Conservation (phyloP, 2,797 vertebrate species). For the Kryptolebias ocellatus region DNA sequence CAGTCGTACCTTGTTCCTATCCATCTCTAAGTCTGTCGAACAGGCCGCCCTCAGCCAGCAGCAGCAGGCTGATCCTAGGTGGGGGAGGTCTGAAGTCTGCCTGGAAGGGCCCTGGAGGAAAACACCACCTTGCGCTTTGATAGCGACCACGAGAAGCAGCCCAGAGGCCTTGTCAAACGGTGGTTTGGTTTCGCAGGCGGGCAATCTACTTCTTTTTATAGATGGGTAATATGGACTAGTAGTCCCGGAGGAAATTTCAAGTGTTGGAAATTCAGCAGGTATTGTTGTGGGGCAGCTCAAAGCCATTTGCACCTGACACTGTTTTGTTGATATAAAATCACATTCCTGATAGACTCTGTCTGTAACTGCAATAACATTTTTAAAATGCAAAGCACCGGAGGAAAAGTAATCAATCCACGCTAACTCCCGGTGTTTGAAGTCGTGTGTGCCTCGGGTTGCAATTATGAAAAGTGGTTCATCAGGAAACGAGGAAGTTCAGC, state of each 20-base stretch:
- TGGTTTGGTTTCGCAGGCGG: conserved; percentile 64
- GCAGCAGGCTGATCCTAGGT: conserved; percentile 48
- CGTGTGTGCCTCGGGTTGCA: conserved; percentile 59
- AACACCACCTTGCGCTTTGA: conserved; percentile 75
- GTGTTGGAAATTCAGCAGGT: conserved; percentile 74
- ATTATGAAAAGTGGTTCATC: conserved; percentile 67
- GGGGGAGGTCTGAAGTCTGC: conserved; percentile 61
- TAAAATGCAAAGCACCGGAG: conserved; percentile 63
- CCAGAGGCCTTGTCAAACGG: conserved; percentile 66
- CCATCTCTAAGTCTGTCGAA: conserved; percentile 46
- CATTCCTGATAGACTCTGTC: conserved; percentile 63
- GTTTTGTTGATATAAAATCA: conserved; percentile 74
- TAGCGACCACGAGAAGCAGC: conserved; percentile 69
- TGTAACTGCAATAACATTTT: conserved; percentile 40
- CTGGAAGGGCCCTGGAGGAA: conserved; percentile 65
- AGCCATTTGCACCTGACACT: conserved; percentile 81
- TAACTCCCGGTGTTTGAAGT: conserved; percentile 55
- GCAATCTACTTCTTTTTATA: conserved; percentile 82
- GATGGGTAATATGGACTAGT: conserved; percentile 72
- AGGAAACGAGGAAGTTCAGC: conserved; percentile 48
- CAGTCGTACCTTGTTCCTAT: conserved; percentile 57
- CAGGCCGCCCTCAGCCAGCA: conserved; percentile 21
- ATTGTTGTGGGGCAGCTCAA: conserved; percentile 74
- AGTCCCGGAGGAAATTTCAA: conserved; percentile 74
- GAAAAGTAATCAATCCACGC: conserved; percentile 55